A percentile compares a stretch with the other conserved stretches of the same genome.
These are phyloP conservation scores for Calonectris borealis DNA, from an alignment of 2,113 vertebrate genomes.

Conservation along the genomic window DNA sequence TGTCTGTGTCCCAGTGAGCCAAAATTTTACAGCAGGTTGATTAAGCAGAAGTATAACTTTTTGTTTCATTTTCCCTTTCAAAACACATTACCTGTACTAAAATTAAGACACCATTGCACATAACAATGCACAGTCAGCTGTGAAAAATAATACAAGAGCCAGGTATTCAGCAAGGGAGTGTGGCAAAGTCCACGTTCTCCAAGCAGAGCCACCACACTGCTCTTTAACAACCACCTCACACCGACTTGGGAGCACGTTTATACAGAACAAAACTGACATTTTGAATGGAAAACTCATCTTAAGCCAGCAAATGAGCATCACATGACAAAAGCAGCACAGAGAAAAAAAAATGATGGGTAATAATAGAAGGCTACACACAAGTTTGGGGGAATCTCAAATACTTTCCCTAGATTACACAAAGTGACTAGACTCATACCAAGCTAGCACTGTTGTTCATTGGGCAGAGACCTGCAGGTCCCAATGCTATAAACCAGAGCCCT, in stretches of 20 bases:
- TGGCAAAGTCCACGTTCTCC: background rate
- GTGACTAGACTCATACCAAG: background rate
- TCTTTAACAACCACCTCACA: background rate
- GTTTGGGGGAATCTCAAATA: background rate
- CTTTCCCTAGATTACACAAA: background rate
- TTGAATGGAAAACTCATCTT: background rate
- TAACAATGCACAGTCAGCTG: background rate
- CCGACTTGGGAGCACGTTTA: background rate
- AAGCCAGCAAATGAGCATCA: background rate
- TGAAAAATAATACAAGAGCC: background rate
- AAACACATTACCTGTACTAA: background rate
- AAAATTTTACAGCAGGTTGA: slow-evolving; percentile 3
- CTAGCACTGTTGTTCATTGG: background rate
- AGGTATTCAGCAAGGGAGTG: background rate
- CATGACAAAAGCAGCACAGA: background rate
- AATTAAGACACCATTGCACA: background rate
- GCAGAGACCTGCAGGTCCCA: background rate
- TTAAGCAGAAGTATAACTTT: background rate
- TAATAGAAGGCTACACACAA: background rate
- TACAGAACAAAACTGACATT: background rate
- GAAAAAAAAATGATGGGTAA: background rate
- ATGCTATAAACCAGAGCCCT: background rate
- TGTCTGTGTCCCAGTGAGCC: background rate
- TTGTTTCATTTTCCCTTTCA: slow-evolving; percentile 16
- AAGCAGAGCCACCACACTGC: background rate